Evolutionary conservation across 2,113 vertebrate genomes (phyloP).

Genomic region (Lophotis ruficrista): DNA sequence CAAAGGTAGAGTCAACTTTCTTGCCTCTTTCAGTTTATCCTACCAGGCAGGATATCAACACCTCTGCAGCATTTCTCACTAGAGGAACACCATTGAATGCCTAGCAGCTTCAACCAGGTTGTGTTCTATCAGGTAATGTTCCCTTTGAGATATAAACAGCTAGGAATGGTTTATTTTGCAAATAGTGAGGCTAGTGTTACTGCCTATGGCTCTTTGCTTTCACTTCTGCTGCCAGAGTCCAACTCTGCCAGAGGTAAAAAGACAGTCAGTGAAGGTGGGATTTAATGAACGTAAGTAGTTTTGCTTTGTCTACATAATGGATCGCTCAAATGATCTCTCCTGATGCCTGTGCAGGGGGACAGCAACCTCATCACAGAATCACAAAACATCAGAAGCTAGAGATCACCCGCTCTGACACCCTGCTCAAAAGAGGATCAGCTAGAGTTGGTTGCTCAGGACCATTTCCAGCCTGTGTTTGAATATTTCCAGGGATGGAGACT

Average conservation of each 20-base stretch:
- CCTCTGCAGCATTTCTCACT: neutral
- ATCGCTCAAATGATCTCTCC: neutral
- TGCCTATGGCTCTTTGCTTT: neutral
- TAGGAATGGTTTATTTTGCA: neutral
- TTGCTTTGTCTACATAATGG: neutral
- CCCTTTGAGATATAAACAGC: neutral
- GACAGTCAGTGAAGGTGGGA: neutral
- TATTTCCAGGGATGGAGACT: neutral
- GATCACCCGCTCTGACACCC: neutral
- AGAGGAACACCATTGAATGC: neutral
- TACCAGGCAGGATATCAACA: neutral
- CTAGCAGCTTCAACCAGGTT: neutral
- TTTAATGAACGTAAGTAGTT: neutral
- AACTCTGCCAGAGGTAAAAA: neutral
- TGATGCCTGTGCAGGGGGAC: neutral
- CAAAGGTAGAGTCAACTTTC: neutral
- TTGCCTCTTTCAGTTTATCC: neutral
- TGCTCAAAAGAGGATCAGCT: neutral
- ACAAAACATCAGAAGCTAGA: neutral
- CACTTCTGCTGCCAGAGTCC: neutral
- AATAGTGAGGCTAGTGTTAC: neutral
- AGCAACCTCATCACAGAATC: neutral
- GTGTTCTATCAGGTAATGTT: neutral
- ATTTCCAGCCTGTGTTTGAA: neutral
- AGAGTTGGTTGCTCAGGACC: neutral